phyloP scores from a whole-genome alignment of 1,140 invertebrate genomes.

The Scylla paramamosain region DNA sequence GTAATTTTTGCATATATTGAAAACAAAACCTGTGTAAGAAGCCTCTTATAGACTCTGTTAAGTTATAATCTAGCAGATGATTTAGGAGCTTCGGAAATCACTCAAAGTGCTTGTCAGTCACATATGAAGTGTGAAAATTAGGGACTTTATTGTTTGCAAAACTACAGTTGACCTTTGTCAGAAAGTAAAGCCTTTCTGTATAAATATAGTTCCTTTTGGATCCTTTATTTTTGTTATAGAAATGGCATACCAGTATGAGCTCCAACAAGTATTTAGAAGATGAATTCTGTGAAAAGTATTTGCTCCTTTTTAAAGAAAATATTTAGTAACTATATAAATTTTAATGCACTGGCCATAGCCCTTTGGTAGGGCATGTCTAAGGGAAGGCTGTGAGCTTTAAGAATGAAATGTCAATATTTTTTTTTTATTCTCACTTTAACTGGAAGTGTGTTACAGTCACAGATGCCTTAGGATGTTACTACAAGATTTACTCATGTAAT shows the following conservation, averaged over 20 bases:
- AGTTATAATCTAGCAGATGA: background rate
- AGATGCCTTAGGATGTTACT: background rate
- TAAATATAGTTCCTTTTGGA: background rate
- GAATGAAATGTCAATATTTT: background rate
- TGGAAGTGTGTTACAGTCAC: background rate
- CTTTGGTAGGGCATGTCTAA: background rate
- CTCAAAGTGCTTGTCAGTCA: background rate
- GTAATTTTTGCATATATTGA: background rate
- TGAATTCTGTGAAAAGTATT: background rate
- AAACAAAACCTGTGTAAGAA: background rate
- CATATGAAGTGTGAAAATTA: background rate
- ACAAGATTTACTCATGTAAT: background rate
- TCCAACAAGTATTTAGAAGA: background rate
- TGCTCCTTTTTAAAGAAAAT: background rate
- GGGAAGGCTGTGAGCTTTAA: conserved; percentile 18
- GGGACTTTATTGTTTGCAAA: background rate
- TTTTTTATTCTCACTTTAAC: background rate
- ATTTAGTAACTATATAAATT: background rate
- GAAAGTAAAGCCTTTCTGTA: background rate
- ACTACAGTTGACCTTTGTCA: background rate
- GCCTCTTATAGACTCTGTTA: background rate
- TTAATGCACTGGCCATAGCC: background rate
- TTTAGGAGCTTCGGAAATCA: background rate
- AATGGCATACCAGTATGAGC: background rate
- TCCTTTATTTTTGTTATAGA: background rate